Evolutionary conservation across 2,113 vertebrate genomes (phyloP), one percentile per base, ranked within the genome.

Genomic region (Hystrix brachyura): DNA sequence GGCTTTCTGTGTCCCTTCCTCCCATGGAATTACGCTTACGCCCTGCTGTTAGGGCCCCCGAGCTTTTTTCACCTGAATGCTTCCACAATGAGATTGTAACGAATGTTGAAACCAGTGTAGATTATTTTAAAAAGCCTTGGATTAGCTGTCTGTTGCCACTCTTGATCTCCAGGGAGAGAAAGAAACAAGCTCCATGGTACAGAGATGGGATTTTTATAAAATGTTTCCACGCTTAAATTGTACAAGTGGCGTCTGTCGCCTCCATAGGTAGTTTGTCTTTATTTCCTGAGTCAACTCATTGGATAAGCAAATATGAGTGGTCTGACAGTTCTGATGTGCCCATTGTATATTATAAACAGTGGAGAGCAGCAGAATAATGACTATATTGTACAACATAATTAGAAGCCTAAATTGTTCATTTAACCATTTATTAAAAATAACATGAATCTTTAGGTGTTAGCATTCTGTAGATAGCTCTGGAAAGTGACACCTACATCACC

Each of bases 91-190:
- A 97, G 96, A 94, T 15, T 78, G 32, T 95, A 96, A 7, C 91
- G 94, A 96, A 65, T 97, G 82, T 95, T 97, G 87, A 96, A 98
- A 97, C 76, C 91, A 57, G 32, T 79, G 89, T 84, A 90, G 95
- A 96, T 98, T 97, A 95, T 98, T 97, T 67, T 72, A 94, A 97
- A 79, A 90, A 53, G 46, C 43, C 72, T 98, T 74, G 97, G 96
- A 98, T 98, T 97, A 96, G 87, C 92, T 98, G 76, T 97, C 76
- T 95, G 1, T 89, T 85, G 85, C 9, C 0, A 62, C 65, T 96
- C 27, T 60, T 98, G 92, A 80, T 95, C 97, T 93, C 89, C 48
- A 55, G 74, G 96, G 46, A 84, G 94, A 90, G 67, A 55, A 91
- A 76, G 93, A 96, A 97, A 11, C 65, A 51, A 67, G 14, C 27